Percentiles rank a stretch among this genome's conserved stretches.
Evolutionary conservation across 1,140 invertebrate genomes (phyloP).

Genomic region (Dreissena polymorpha): DNA sequence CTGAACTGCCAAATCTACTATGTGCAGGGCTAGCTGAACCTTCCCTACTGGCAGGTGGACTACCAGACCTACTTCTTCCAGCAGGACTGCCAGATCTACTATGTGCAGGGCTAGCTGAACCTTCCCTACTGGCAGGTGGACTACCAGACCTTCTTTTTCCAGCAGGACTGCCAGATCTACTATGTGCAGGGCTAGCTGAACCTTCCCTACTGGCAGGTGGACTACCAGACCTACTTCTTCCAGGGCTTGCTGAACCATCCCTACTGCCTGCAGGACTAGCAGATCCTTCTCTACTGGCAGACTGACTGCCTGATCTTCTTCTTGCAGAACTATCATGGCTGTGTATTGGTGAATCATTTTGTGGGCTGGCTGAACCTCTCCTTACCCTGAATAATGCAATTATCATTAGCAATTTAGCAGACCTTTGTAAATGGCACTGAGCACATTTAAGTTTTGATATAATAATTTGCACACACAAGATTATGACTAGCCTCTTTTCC

Average conservation of each 20-base stretch:
- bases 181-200: conserved; percentile 20
- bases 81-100: conserved; percentile 40
- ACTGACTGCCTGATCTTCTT: too few relatives aligned
- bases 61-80: conserved; percentile 6
- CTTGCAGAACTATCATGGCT: too few relatives aligned
- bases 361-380: neutral
- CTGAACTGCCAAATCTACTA: conserved; percentile 33
- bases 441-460: too few relatives aligned
- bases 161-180: conserved; percentile 35
- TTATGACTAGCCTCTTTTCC: too few relatives aligned
- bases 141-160: conserved; percentile 29
- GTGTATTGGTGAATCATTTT: too few relatives aligned
- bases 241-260: conserved; percentile 10
- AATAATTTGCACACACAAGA: too few relatives aligned
- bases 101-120: conserved; percentile 44
- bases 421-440: too few relatives aligned
- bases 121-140: conserved; percentile 7
- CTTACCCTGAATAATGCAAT: neutral
- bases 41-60: neutral
- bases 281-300: neutral
- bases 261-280: conserved; percentile 6
- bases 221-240: conserved; percentile 35
- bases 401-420: too few relatives aligned
- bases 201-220: conserved; percentile 1
- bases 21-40: conserved; percentile 45